Base-by-base conservation (phyloP, 2,797 vertebrate species). In the Neomorphus geoffroyi region DNA sequence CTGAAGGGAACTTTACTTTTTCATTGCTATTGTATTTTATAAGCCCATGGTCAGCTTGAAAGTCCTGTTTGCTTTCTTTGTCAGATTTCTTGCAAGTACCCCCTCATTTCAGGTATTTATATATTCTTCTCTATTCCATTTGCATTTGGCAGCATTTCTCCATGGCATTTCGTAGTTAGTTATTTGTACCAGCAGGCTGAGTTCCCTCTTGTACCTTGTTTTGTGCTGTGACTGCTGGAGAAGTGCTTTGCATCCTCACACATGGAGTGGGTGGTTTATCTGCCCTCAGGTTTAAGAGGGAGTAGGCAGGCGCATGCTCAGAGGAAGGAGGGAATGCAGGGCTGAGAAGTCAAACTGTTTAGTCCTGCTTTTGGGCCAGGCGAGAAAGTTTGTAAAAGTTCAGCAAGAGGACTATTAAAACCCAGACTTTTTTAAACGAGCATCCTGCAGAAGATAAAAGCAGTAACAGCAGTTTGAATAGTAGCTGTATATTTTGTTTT, bases 121-220 rank as follows among this genome's bases (percentile, higher is more conserved):
- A 16, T 13, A 32, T 81, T 83, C 27, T 65, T 54, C 65, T 72
- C 27, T 39, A 2, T 43, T n/a, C 43, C 22, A 8, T 45, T 80
- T 61, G 80, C 14, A 2, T 45, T 62, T 69, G 88, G 58, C 71
- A 53, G 65, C 33, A 2, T 86, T 73, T 80, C 50, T 67, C 41
- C 4, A 0, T 18, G 23, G 53, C 0, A 0, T 74, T 89, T 67
- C 2, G 1, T 56, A 37, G 57, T n/a, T 74, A 13, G 41, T 60
- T 58, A 22, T 46, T 26, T 35, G 72, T 24, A 6, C 53, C 86
- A 75, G n/a, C 39, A 71, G 30, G 12, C 30, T 13, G 48, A 74
- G 17, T 32, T 90, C 39, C 39, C 39, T 77, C 32, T 61, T 28
- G 26, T 17, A 24, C 35, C 12, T 50, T 48, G 26, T 61, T 86